Base-by-base conservation (phyloP, 2,888 invertebrate species). In the Megastigmus dorsalis region DNA sequence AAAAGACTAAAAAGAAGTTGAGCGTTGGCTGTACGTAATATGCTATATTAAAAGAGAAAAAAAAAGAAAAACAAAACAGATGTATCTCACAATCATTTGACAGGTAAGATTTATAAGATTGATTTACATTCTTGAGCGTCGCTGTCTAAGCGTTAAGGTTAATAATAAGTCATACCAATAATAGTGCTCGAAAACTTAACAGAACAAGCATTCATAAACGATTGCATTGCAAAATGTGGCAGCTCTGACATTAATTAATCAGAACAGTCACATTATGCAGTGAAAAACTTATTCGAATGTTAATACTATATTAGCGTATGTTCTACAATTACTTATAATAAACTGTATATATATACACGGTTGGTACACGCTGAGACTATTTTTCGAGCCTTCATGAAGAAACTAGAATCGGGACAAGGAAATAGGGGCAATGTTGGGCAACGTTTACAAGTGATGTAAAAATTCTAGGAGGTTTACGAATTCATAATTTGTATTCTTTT, bases 181-280 rank as follows among this genome's bases (percentile, higher is more conserved):
- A 72, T 75, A 63, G 57, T 68, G 66, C 50, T 66, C 80, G 76
- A 80, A 82, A 83, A 84, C 82, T 83, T 84, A 83, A 84, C 83
- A 80, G 78, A 83, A 82, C 80, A 83, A 84, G 83, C 82, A 59
- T 79, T 79, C 52, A 55, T 75, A 68, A 70, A 79, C 74, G 74
- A 80, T 74, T 79, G 41, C 77, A 65, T 77, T 77, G 76, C 80
- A 78, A 75, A 69, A 78, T 75, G 71, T 59, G 77, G 76, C 66
- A 30, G 72, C 76, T 76, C 76, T 66, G 66, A 70, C 66, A 18
- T 18, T 28, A 55, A 18, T 48, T 59, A 55, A 62, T 63, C 60
- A 67, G 36, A 60, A 9, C 36, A 7, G 52, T 43, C 73, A 60
- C 59, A 60, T 26, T 52, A 18, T 50, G 62, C 52, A 23, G 13